Percentiles rank a stretch among this genome's conserved stretches.
These are phyloP conservation scores for Cryptotis parvus DNA, from an alignment of 2,113 vertebrate species.

Conservation along the genomic window DNA sequence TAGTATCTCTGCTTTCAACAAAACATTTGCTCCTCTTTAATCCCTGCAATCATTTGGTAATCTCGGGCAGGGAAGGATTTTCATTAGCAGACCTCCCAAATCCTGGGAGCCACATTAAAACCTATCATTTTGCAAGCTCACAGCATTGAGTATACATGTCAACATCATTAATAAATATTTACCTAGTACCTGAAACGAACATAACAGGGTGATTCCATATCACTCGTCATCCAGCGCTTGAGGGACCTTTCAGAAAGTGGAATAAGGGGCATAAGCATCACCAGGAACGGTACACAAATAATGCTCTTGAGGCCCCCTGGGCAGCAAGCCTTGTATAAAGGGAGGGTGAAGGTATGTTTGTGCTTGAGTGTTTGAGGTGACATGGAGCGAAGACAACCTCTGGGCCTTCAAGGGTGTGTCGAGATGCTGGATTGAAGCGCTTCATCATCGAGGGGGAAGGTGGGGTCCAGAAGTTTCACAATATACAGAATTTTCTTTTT, in stretches of 20 bases:
- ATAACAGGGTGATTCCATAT: neutral
- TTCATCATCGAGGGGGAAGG: neutral
- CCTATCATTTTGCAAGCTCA: neutral
- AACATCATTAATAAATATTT: constrained; percentile 32
- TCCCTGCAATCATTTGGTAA: neutral
- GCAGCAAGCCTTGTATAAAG: neutral
- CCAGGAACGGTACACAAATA: too few relatives aligned
- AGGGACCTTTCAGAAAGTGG: neutral
- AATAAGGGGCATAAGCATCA: neutral
- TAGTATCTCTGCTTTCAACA: constrained; percentile 13
- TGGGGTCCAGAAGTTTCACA: neutral
- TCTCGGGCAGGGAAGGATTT: constrained; percentile 33
- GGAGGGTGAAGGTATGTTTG: neutral
- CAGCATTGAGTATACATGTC: neutral
- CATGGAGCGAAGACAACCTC: neutral
- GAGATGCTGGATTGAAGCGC: neutral
- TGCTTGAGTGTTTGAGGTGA: neutral
- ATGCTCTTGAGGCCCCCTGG: rapidly evolving
- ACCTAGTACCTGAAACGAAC: neutral
- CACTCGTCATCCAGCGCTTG: neutral
- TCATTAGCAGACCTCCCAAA: constrained; percentile 55
- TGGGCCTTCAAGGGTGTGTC: neutral
- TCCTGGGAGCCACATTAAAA: neutral
- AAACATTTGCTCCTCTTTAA: neutral
- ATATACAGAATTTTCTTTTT: neutral